These are phyloP conservation scores for Sebastes dallii DNA, from an alignment of 2,797 vertebrate species.

Conservation along the genomic window DNA sequence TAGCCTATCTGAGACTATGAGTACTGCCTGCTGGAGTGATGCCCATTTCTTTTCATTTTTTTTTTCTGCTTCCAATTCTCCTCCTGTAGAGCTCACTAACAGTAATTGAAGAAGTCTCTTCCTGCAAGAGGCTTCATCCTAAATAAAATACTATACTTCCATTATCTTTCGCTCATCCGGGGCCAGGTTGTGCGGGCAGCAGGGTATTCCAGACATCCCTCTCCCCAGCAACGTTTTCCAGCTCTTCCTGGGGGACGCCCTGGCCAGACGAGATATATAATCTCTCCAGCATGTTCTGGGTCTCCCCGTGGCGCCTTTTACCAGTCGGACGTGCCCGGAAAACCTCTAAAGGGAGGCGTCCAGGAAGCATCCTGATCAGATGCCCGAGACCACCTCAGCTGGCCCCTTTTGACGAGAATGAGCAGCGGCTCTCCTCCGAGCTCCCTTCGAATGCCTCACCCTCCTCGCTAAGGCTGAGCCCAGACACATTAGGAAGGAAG, in stretches of 20 bases:
- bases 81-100: neutral
- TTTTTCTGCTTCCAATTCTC: neutral
- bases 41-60: neutral
- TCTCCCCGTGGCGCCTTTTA: neutral
- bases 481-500: fast-evolving
- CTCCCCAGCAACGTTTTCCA: no score
- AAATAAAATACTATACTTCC: neutral
- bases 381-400: neutral
- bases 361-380: neutral
- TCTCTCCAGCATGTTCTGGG: no score
- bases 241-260: no score
- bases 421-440: neutral
- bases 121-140: neutral
- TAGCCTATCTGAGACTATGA: conserved; percentile 27
- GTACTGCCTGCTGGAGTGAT: conserved; percentile 3
- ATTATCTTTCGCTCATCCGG: no score
- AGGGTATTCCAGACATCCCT: no score
- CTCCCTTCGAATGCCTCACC: no score
- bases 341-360: neutral
- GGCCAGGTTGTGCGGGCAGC: no score
- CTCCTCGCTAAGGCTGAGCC: no score
- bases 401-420: neutral
- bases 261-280: no score
- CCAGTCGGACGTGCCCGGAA: neutral
- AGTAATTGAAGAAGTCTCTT: conserved; percentile 8